Evolutionary conservation across 2,888 invertebrate species (phyloP).

Genomic region (Plutella xylostella): DNA sequence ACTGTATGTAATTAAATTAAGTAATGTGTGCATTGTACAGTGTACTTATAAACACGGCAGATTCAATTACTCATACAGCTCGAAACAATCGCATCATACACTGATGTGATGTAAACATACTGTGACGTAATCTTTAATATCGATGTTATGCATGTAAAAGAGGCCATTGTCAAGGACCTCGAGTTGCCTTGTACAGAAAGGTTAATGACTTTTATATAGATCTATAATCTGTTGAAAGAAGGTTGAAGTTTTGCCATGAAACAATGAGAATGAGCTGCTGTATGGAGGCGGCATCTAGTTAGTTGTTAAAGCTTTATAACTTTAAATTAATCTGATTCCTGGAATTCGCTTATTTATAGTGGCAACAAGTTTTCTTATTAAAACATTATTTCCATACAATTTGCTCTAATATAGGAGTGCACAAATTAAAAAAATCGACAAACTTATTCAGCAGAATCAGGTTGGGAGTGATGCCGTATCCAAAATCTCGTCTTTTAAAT

Average conservation of each 20-base stretch:
- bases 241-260: background rate
- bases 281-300: background rate
- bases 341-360: no score
- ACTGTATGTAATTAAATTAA: no score
- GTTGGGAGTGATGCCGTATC: conserved; percentile 25
- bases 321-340: no score
- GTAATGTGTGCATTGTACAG: no score
- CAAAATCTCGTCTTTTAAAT: conserved; percentile 11
- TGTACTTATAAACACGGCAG: no score
- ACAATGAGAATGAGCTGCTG: background rate
- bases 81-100: conserved; percentile 25
- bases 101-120: conserved; percentile 40
- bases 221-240: conserved; percentile 15
- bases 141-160: conserved; percentile 43
- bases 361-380: no score
- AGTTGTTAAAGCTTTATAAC: no score
- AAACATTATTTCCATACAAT: no score
- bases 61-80: background rate
- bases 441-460: background rate
- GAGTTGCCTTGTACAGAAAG: conserved; percentile 42
- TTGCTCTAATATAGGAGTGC: no score
- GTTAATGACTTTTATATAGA: conserved; percentile 45
- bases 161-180: conserved; percentile 58
- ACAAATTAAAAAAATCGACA: no score
- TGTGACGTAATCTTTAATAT: conserved; percentile 40